These are phyloP conservation scores for Trichoplusia ni DNA, from an alignment of 1,140 invertebrate genomes.

Conservation along the genomic window DNA sequence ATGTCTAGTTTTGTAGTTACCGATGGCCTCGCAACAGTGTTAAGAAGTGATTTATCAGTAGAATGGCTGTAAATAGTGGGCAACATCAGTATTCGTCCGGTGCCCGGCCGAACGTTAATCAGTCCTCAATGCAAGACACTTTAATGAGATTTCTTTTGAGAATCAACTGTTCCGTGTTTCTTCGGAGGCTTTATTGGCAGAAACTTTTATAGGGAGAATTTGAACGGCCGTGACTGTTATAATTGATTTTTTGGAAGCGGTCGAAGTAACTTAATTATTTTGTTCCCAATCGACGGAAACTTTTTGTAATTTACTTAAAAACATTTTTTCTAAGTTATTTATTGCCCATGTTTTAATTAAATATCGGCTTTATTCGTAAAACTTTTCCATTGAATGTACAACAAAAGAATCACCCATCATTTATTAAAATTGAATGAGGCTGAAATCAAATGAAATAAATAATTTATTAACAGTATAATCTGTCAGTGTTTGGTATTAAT, in stretches of 20 bases:
- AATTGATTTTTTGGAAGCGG: conserved; percentile 2
- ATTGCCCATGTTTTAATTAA: not conserved
- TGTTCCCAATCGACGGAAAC: not conserved
- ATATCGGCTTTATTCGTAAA: not conserved
- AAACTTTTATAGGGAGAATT: conserved; percentile 13
- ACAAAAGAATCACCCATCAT: too few species aligned
- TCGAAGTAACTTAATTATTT: not conserved
- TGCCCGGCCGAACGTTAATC: conserved; percentile 36
- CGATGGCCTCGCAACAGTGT: not conserved
- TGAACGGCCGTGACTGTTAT: not conserved
- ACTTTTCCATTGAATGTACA: too few species aligned
- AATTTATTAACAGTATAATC: too few species aligned
- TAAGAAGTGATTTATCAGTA: conserved; percentile 6
- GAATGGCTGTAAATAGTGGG: not conserved
- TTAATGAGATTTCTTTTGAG: conserved; percentile 49
- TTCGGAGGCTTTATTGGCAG: conserved; percentile 31
- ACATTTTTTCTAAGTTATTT: not conserved
- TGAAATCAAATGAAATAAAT: too few species aligned
- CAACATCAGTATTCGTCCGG: conserved; percentile 24
- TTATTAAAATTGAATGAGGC: too few species aligned
- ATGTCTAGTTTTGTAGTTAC: too few species aligned
- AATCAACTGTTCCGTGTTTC: conserved; percentile 34
- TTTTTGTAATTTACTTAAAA: not conserved
- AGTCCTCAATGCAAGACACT: conserved; percentile 40
- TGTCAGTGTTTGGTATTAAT: too few species aligned